Evolutionary conservation across 2,113 vertebrate genomes (phyloP).

Genomic region (Tachysurus vachellii): DNA sequence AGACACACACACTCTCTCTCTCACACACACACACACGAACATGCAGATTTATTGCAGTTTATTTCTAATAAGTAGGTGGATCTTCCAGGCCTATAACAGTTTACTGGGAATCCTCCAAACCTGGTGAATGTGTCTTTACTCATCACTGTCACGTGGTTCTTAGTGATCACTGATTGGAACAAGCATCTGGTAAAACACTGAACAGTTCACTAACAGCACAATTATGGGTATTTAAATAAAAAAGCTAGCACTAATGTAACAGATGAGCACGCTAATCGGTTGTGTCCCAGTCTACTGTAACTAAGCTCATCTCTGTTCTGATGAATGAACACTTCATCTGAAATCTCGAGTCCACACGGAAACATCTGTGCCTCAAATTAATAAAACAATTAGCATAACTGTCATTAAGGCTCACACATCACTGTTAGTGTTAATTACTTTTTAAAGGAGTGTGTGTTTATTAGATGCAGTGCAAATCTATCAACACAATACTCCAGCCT

Average conservation of each 20-base stretch:
- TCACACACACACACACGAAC: background rate
- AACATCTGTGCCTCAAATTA: background rate
- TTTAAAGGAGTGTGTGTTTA: background rate
- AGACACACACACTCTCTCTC: background rate
- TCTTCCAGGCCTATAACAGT: background rate
- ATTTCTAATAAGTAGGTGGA: background rate
- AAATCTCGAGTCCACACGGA: background rate
- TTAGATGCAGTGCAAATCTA: background rate
- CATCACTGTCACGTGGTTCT: background rate
- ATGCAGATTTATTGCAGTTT: background rate
- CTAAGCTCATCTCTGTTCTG: background rate
- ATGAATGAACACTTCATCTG: background rate
- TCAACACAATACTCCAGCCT: background rate
- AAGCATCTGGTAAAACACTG: background rate
- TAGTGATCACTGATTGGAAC: background rate
- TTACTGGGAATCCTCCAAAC: background rate
- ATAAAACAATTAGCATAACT: background rate
- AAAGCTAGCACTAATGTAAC: background rate
- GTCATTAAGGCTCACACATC: background rate
- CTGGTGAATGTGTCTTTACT: background rate
- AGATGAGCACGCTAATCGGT: background rate
- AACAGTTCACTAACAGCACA: background rate
- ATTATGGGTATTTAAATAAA: background rate
- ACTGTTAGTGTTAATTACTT: background rate
- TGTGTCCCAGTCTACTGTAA: background rate